Evolutionary conservation across 2,888 invertebrate genomes (phyloP), one percentile per base, ranked within the genome.

Genomic region (Diadegma fenestrale): DNA sequence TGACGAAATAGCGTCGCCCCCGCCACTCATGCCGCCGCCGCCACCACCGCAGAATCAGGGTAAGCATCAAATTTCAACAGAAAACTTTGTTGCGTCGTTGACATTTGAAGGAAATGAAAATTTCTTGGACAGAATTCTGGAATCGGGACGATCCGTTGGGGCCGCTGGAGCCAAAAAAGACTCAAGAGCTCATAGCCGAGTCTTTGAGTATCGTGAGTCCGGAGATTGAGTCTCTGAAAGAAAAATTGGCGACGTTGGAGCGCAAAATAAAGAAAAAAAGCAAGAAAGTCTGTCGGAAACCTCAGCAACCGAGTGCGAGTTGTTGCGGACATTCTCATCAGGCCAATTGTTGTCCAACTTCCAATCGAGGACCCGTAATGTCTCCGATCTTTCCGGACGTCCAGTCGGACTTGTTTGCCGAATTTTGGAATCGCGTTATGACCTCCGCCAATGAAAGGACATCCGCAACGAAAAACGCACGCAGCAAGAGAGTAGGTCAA

Each of bases 231-330:
- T 84, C 82, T 6, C 43, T 91, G 17, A 83, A 89, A 41, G 82
- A 84, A 19, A 88, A 84, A 81, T 22, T 91, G 5, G 79, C 83
- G 30, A 84, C 17, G 6, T 80, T 91, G 71, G 89, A 90, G 75
- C 79, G 68, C 1, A 87, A 88, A 77, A n/a, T 90, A 3, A 88
- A 89, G 14, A 88, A 85, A 43, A 81, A 87, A 37, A 78, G 71
- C 17, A 87, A 75, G 63, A 37, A 41, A 54, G 58, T 41, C n/a
- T 45, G 22, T 17, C 68, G 48, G 17, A 82, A 77, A 43, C 26
- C 41, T 2, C 64, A 64, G 37, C 30, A n/a, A 10, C 10, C 26
- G 8, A 61, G 61, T 30, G 48, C 26, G 2, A 68, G 54, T 75
- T 86, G 84, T 22, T 85, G 85, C 64, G 82, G 79, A 76, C 86